These are phyloP conservation scores for Chalcosyrphus nemorum DNA, from an alignment of 2,888 invertebrate species.

Conservation along the genomic window DNA sequence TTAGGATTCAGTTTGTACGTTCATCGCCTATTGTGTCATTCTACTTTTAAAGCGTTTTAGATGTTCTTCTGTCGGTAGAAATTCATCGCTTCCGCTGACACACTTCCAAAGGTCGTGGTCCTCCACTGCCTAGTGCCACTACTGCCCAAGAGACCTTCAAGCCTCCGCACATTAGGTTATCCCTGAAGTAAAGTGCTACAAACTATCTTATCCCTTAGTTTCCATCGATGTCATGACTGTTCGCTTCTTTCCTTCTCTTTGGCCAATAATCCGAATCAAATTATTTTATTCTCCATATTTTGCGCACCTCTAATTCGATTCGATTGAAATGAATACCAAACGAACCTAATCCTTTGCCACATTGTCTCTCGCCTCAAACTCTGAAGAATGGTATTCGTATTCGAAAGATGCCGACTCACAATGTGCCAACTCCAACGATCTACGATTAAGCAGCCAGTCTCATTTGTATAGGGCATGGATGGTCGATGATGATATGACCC, in stretches of 20 bases:
- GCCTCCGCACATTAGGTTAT: no score
- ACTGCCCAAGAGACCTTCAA: no score
- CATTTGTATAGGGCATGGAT: constrained; percentile 9
- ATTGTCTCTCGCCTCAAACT: constrained; percentile 26
- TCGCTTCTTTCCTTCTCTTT: constrained; percentile 1
- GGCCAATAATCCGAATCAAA: constrained; percentile 27
- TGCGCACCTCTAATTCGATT: constrained; percentile 72
- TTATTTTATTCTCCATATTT: constrained; percentile 69
- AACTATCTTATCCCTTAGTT: constrained; percentile 25
- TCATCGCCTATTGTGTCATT: no score
- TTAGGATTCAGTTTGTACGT: no score
- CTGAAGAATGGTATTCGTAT: constrained; percentile 30
- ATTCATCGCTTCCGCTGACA: no score
- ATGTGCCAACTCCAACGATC: constrained; percentile 41
- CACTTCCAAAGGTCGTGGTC: no score
- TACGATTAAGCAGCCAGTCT: constrained; percentile 65
- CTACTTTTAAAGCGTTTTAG: no score
- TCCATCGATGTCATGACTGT: constrained; percentile 59
- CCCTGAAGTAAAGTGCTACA: no score
- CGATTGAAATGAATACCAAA: constrained; percentile 69
- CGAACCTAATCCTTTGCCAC: constrained; percentile 45
- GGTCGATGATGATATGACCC: constrained; percentile 66
- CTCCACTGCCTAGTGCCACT: no score
- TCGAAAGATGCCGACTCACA: constrained; percentile 39
- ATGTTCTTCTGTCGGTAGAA: no score